Percentiles rank a stretch among this genome's conserved stretches.
phyloP scores from a whole-genome alignment of 2,888 invertebrate genomes.

The Matsumyia berberina region DNA sequence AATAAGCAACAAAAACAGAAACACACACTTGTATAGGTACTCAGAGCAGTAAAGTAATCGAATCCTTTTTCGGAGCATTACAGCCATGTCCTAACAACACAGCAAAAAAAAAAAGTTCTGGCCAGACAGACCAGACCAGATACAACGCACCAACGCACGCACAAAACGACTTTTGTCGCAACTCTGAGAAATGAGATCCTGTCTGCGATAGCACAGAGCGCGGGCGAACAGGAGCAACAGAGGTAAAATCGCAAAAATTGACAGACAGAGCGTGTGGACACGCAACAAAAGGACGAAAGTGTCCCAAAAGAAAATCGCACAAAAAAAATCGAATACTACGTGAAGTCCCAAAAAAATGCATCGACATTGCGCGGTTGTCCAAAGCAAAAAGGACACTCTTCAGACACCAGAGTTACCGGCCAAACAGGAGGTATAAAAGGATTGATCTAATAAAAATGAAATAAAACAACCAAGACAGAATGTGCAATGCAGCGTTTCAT shows the following conservation, averaged over 20 bases:
- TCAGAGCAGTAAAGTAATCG: constrained; percentile 50
- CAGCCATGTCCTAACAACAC: constrained; percentile 50
- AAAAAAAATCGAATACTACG: constrained; percentile 41
- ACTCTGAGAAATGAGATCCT: constrained; percentile 60
- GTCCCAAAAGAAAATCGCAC: constrained; percentile 58
- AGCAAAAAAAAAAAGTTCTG: constrained; percentile 37
- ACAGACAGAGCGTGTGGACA: constrained; percentile 27
- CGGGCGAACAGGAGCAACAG: constrained; percentile 2
- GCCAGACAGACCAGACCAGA: constrained; percentile 61
- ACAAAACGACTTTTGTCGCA: constrained; percentile 44
- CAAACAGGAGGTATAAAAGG: constrained; percentile 25
- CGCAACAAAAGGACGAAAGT: constrained; percentile 62
- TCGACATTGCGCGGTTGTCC: constrained; percentile 55
- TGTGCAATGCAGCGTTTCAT: constrained; percentile 66
- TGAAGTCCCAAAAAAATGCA: constrained; percentile 54
- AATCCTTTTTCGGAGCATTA: constrained; percentile 64
- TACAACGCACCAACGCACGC: constrained; percentile 59
- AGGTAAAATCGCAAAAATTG: constrained; percentile 35
- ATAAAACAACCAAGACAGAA: constrained; percentile 51
- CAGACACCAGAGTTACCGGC: constrained; percentile 7
- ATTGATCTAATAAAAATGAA: constrained; percentile 63
- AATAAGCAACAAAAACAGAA: constrained; percentile 10
- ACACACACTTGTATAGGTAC: not conserved
- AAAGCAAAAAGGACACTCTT: constrained; percentile 49
- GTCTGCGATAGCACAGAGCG: constrained; percentile 6